phyloP scores from a whole-genome alignment of 2,888 invertebrate species.

The Aporophyla lueneburgensis region DNA sequence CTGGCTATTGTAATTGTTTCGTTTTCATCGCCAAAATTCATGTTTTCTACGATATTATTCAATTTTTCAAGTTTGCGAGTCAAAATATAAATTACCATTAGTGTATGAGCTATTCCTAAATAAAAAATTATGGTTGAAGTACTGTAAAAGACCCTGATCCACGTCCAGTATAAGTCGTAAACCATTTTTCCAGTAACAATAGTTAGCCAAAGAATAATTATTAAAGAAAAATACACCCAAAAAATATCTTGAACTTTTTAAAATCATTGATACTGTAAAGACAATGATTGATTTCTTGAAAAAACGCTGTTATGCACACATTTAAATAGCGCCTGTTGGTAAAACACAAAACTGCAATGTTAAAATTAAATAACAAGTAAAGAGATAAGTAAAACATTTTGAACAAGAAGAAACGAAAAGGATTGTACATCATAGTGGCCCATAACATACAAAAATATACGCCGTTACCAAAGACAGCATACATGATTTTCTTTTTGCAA shows the following conservation, averaged over 20 bases:
- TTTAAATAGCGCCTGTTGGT: slow-evolving; percentile 9
- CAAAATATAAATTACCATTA: slow-evolving; percentile 28
- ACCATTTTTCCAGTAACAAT: slow-evolving; percentile 22
- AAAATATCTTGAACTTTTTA: slow-evolving; percentile 4
- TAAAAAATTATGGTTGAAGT: slow-evolving; percentile 36
- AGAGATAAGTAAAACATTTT: too few species aligned
- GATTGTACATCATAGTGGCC: too few species aligned
- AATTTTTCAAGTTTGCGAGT: slow-evolving; percentile 32
- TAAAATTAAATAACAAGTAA: too few species aligned
- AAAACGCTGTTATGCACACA: neutral
- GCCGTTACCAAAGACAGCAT: too few species aligned
- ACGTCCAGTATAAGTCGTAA: slow-evolving; percentile 19
- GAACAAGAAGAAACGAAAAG: too few species aligned
- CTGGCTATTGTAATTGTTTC: neutral
- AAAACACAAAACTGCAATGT: neutral
- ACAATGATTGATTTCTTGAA: slow-evolving; percentile 17
- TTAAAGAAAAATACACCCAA: neutral
- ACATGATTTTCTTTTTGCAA: too few species aligned
- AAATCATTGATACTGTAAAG: slow-evolving; percentile 16
- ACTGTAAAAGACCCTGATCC: slow-evolving; percentile 15
- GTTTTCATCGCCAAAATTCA: neutral
- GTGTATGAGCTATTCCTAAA: slow-evolving; percentile 21
- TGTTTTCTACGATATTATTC: slow-evolving; percentile 17
- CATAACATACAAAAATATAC: too few species aligned
- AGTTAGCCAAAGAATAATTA: neutral